Conservation (phyloP, 2,888 invertebrate genomes). For the Helobdella robusta region DNA sequence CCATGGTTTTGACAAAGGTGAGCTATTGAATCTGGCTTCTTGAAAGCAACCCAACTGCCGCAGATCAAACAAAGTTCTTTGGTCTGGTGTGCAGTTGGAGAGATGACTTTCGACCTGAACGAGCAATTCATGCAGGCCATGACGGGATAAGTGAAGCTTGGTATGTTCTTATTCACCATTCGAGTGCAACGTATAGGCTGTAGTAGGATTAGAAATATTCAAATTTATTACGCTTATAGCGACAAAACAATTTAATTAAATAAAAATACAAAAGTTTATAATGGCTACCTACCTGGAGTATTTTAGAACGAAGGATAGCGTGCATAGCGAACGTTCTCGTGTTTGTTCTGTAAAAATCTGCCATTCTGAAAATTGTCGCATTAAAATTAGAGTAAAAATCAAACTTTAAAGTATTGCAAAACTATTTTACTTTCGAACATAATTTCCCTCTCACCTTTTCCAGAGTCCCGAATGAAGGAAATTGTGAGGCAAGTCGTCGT, state of each 20-base stretch:
- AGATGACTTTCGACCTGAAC: background rate
- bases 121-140: background rate
- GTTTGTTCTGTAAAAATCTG: conserved; percentile 1
- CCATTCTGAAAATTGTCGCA: conserved; percentile 2
- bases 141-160: background rate
- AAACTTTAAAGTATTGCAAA: too few relatives aligned
- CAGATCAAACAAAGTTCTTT: conserved; percentile 19
- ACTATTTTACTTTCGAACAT: too few relatives aligned
- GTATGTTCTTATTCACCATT: background rate
- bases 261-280: too few relatives aligned
- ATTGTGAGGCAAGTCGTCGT: conserved; percentile 37
- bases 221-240: too few relatives aligned
- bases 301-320: background rate
- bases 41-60: conserved; percentile 9
- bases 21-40: conserved; percentile 6
- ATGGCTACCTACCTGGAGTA: background rate
- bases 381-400: too few relatives aligned
- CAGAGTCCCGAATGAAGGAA: conserved; percentile 35
- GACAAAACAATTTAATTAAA: too few relatives aligned
- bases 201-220: too few relatives aligned
- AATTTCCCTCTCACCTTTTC: conserved; percentile 34
- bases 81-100: background rate
- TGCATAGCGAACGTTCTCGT: conserved; percentile 12
- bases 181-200: conserved; percentile 3
- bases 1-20: conserved; percentile 8